Base-by-base conservation (phyloP, 2,888 invertebrate species). In the Drosophila putrida region DNA sequence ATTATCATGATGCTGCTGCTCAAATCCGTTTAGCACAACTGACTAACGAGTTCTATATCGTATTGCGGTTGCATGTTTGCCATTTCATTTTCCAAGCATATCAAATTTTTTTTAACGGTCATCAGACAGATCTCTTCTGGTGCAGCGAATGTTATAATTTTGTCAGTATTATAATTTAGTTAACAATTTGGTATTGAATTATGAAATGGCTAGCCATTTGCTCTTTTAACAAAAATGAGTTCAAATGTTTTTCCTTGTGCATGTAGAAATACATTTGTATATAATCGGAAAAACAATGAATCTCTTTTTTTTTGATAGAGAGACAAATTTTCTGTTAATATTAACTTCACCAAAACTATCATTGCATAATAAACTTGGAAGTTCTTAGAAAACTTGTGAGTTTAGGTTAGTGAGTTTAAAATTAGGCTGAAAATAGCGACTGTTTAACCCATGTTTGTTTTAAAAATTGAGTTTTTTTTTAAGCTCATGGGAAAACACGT, bases 1-100 rank as follows among this genome's bases (percentile, higher is more conserved):
- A 9, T 11, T n/a, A 36, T 6, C 57, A 58, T 58, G 28, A 13
- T 54, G 33, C n/a, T n/a, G 11, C 31, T 13, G 25, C 31, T n/a
- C 4, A 43, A 33, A 33, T 43, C 33, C n/a, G 10, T 28, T 13
- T 4, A 3, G 25, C 9, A 9, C 9, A 43, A 54, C 41, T 54
- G 54, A 54, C 11, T 33, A 6, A 20, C 10, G 10, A 31, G n/a
- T 10, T 10, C 31, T 20, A 41, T 54, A 41, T 41, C 20, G 13
- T 33, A 33, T 33, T 54, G 3, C 9, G 0, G n/a, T 6, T 10
- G 20, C 33, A 33, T 25, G 41, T 41, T 43, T 43, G 43, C 13
- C 20, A 49, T 43, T n/a, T 10, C 10, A n/a, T 25, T 33, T 43
- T 33, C 8, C n/a, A 6, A 20, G 25, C 20, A n/a, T 43, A 25